Percentiles rank a stretch among this genome's conserved stretches.
Conservation (phyloP, 2,888 invertebrate species). For the Tribolium freemani region DNA sequence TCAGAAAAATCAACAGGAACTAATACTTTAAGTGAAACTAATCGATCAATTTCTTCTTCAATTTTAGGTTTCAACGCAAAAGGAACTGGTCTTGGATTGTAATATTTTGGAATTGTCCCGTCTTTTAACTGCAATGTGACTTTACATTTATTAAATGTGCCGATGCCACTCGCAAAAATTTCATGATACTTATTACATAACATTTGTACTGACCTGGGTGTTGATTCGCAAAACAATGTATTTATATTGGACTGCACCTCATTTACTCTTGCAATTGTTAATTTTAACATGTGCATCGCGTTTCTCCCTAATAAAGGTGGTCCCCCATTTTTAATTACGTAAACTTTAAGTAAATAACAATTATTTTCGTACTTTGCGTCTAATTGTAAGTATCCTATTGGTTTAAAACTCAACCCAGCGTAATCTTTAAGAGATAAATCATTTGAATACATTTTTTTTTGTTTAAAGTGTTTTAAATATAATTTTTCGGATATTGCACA, state of each 20-base stretch:
- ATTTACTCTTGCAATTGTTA: not conserved
- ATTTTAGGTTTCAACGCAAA: conserved; percentile 48
- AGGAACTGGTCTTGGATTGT: conserved; percentile 43
- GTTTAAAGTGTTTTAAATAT: not conserved
- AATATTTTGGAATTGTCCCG: not conserved
- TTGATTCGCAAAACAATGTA: not conserved
- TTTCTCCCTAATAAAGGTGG: conserved; percentile 5
- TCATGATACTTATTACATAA: not conserved
- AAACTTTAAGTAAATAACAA: not conserved
- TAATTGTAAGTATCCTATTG: not conserved
- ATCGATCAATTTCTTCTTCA: conserved; percentile 45
- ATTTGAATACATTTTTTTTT: not conserved
- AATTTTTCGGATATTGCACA: not conserved
- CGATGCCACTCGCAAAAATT: not conserved
- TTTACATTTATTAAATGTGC: conserved; percentile 8
- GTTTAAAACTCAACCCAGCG: not conserved
- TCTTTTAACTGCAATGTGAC: conserved; percentile 1
- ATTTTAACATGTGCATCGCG: not conserved
- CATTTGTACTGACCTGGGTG: not conserved
- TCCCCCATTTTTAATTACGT: conserved; percentile 1
- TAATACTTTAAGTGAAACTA: conserved; percentile 45
- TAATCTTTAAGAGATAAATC: not conserved
- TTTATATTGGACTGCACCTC: not conserved
- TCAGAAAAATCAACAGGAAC: conserved; percentile 45
- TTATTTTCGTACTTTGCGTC: not conserved